Base-by-base conservation (phyloP, 2,888 invertebrate species). In the Cephus nigrinus region DNA sequence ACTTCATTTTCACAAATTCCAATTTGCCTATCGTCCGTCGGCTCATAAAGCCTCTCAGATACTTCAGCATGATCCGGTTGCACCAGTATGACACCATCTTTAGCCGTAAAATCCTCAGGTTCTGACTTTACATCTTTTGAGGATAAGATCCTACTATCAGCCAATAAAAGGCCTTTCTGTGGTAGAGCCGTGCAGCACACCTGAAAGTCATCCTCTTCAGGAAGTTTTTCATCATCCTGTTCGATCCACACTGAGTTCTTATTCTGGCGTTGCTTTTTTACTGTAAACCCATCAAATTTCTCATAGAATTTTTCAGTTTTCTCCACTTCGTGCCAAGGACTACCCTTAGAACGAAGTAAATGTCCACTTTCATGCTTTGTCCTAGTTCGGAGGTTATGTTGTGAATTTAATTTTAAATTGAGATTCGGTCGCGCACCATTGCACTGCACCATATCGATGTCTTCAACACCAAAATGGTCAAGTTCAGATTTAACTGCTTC, bases 181-280 rank as follows among this genome's bases (percentile, higher is more conserved):
- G 33, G 73, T 55, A 68, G 82, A 40, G 3, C 82, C 80, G 34
- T 83, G 82, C 15, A 79, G 71, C 33, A 35, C 34, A 75, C 40
- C 55, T 74, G 79, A 2, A 12, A 12, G 35, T 78, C 78, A 75
- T 82, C 83, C 23, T 83, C 69, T 71, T 83, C 11, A 68, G 75
- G 32, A 75, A 73, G 30, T 15, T 74, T 4, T 82, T 84, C 35
- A 23, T 86, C 89, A 35, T 90, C 89, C 74, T 91, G 90, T 75
- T 90, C 91, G 40, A 91, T 87, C 91, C 91, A 91, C 71, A 91
- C 90, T 4, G 90, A 91, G n/a, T 91, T 91, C 78, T 91, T 91
- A 0, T 91, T 84, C 40, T 55, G 40, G 15, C 40, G 40, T 23
- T 91, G 89, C 40, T 91, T 91, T 75, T 90, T 91, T 35, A 91